Evolutionary conservation across 2,797 vertebrate species (phyloP).

Genomic region (Rhadinocentrus ornatus): DNA sequence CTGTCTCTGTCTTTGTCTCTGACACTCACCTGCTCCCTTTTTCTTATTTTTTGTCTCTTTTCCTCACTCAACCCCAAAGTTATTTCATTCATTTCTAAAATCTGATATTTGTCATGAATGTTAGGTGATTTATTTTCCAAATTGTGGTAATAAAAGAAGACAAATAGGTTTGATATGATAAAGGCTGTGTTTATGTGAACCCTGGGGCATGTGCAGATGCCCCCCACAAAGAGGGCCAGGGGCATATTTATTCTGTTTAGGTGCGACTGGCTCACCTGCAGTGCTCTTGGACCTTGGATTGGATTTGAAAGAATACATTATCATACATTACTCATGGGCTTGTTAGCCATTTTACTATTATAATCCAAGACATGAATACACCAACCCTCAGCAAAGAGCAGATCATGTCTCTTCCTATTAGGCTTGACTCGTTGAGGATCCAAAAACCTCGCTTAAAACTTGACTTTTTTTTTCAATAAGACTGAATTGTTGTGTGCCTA

Average conservation of each 20-base stretch:
- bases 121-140: constrained; percentile 26
- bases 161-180: constrained; percentile 15
- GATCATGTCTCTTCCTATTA: neutral
- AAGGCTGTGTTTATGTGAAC: constrained; percentile 21
- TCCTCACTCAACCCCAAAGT: constrained; percentile 13
- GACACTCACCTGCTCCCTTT: constrained; percentile 38
- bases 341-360: constrained; percentile 23
- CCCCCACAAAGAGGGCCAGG: constrained; percentile 17
- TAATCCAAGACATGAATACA: constrained; percentile 13
- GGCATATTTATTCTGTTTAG: constrained; percentile 24
- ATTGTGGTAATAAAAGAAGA: constrained; percentile 25
- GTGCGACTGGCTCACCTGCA: constrained; percentile 65
- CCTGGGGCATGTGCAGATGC: constrained; percentile 10
- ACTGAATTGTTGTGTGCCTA: neutral
- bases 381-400: neutral
- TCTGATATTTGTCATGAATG: constrained; percentile 22
- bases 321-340: constrained; percentile 17
- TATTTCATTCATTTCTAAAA: constrained; percentile 36
- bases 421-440: constrained; percentile 6
- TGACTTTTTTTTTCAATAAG: neutral
- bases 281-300: constrained; percentile 70
- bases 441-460: neutral
- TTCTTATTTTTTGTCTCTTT: constrained; percentile 7
- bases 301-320: constrained; percentile 34
- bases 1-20: constrained; percentile 69